Evolutionary conservation across 2,797 vertebrate genomes (phyloP).

Genomic region (Sebastes oblongus): DNA sequence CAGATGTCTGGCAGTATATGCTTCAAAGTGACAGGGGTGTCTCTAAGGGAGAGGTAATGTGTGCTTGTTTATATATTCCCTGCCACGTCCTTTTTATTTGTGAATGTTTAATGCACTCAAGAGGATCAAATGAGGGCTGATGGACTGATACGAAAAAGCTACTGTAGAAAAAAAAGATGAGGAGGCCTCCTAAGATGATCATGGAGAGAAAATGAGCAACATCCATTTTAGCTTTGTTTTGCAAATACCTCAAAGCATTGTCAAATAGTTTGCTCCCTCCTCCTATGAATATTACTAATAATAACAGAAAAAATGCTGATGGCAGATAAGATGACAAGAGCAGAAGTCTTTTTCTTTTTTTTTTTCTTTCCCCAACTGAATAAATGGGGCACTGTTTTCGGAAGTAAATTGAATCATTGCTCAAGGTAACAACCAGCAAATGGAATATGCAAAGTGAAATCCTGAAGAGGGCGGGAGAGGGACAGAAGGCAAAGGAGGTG

Average conservation of each 20-base stretch:
- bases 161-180: not conserved
- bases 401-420: slow-evolving; percentile 83
- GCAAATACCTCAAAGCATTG: slow-evolving; percentile 66
- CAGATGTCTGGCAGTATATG: slow-evolving; percentile 37
- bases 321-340: slow-evolving; percentile 64
- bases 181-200: slow-evolving; percentile 24
- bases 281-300: slow-evolving; percentile 68
- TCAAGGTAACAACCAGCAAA: slow-evolving; percentile 86
- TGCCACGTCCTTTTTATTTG: slow-evolving; percentile 49
- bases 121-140: slow-evolving; percentile 58
- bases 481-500: slow-evolving; percentile 42
- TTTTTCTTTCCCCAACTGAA: slow-evolving; percentile 41
- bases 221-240: slow-evolving; percentile 53
- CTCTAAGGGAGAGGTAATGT: slow-evolving; percentile 33
- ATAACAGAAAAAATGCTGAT: slow-evolving; percentile 58
- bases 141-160: slow-evolving; percentile 50
- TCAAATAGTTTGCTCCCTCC: slow-evolving; percentile 43
- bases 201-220: slow-evolving; percentile 26
- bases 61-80: slow-evolving; percentile 46
- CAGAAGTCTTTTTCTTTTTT: not conserved
- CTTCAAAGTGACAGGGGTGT: slow-evolving; percentile 47
- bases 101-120: slow-evolving; percentile 57
- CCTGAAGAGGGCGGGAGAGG: slow-evolving; percentile 58
- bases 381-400: slow-evolving; percentile 71
- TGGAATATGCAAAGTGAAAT: slow-evolving; percentile 84